Percentiles rank a stretch among this genome's conserved stretches.
Evolutionary conservation across 1,140 invertebrate genomes (phyloP).

Genomic region (Sycophila sp.): DNA sequence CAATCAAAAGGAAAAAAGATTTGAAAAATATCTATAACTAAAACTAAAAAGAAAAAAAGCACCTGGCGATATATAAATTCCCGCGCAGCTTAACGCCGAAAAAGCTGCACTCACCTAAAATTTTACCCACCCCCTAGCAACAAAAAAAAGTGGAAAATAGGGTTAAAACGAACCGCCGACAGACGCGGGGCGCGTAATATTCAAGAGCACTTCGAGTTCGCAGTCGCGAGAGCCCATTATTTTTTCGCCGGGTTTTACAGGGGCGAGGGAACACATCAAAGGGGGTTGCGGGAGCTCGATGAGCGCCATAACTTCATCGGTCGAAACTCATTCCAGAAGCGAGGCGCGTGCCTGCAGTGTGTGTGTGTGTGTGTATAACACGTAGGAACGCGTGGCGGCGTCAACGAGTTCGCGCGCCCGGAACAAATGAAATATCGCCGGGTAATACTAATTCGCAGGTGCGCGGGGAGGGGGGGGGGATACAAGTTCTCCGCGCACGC

Average conservation of each 20-base stretch:
- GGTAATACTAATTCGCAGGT: conserved; percentile 8
- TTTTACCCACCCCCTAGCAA: background rate
- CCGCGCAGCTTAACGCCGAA: background rate
- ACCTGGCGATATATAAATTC: background rate
- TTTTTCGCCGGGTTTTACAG: background rate
- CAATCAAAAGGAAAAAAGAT: no score
- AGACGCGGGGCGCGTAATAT: background rate
- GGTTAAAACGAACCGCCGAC: background rate
- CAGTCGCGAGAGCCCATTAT: background rate
- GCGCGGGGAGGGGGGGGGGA: conserved; percentile 2
- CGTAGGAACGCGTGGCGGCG: background rate
- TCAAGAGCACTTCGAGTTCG: background rate
- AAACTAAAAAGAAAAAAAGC: background rate
- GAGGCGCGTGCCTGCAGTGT: background rate
- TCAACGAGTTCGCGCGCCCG: background rate
- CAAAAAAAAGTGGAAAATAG: background rate
- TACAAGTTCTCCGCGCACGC: no score
- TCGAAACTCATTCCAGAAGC: background rate
- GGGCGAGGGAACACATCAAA: background rate
- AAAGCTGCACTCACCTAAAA: background rate
- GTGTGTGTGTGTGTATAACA: background rate
- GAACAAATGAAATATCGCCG: conserved; percentile 16
- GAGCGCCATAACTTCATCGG: background rate
- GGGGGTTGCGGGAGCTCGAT: background rate
- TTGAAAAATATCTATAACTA: background rate